Base-by-base conservation (phyloP, 1,140 invertebrate species). In the Meteorus sp. region DNA sequence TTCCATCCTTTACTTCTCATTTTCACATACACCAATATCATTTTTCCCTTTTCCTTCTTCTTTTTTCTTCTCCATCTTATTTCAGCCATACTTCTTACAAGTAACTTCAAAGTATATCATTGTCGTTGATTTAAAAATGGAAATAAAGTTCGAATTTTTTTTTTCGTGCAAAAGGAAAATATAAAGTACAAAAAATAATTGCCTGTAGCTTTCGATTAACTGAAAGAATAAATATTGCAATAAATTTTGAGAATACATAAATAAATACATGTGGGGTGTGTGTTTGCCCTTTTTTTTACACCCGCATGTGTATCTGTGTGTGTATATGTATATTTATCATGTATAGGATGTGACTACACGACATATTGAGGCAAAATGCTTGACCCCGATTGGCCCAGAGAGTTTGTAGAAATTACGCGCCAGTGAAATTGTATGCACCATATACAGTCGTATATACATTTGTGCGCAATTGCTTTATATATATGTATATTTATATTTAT, bases 351-450 rank as follows among this genome's bases (percentile, higher is more conserved):
- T 7, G 19, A 3, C 41, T n/a, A n/a, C 7, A 44, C n/a, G 45
- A 48, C 22, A 47, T 17, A 13, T 6, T 25, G 7, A 44, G 23
- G 41, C 17, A 11, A 25, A 58, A 41, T 43, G 35, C 56, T 58
- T 58, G 56, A 58, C 56, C 56, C 47, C 35, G 56, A 58, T 58
- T 58, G 56, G 56, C 31, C 51, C 37, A 31, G 11, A 50, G 35
- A 58, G 33, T 58, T 51, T 58, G 47, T 51, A 41, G 45, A 58
- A 41, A 58, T 41, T 17, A 20, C 27, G 51, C 8, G 35, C 3
- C 3, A 39, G 35, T 4, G 27, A 29, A 9, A 29, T 4, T 5
- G 27, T 29, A 29, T n/a, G n/a, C n/a, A n/a, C n/a, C n/a, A n/a
- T n/a, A n/a, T n/a, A n/a, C n/a, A n/a, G 29, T 50, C 33, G 29